Evolutionary conservation across 2,888 invertebrate genomes (phyloP), one percentile per base, ranked within the genome.

Genomic region (Cotesia congregata): DNA sequence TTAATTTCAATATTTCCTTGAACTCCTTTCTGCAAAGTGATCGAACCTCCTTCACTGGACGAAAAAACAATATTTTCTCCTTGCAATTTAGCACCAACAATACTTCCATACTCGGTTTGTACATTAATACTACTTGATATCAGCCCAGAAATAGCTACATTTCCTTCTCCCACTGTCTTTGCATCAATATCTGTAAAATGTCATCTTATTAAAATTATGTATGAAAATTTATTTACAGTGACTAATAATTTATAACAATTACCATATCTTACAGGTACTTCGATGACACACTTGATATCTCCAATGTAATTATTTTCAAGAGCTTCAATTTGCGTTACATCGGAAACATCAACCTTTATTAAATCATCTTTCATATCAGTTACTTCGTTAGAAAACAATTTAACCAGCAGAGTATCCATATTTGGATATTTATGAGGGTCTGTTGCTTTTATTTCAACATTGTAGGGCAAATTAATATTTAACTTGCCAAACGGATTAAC

Each of bases 371-470:
- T 71, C 12, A 73, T 61, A 3, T 62, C 50, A 6, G 67, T 9
- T 12, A 1, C 30, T 30, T 61, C 67, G 20, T 74, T 38, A 2
- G 80, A 75, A 7, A 77, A 64, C 15, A 82, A 60, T 67, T 80
- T 79, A 50, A 83, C 79, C 20, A 80, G 38, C 1, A 83, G 50
- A 1, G 79, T 80, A 70, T 83, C 79, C 82, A 81, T 81, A 72
- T 82, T 74, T 3, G 83, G 82, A 79, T 80, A 82, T n/a, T 79
- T 74, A 67, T 82, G 81, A 40, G 82, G 81, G 77, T 82, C 81
- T 62, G 81, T 82, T 30, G 82, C 77, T 64, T 78, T 80, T 15
- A 83, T 70, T 60, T 80, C 78, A 6, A 82, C 82, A 73, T 81
- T 79, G 69, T 78, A 82, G 50, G 83, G 82, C 30, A 83, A 74